Base-by-base conservation (phyloP, 2,113 vertebrate genomes). In the Hiodon alosoides region DNA sequence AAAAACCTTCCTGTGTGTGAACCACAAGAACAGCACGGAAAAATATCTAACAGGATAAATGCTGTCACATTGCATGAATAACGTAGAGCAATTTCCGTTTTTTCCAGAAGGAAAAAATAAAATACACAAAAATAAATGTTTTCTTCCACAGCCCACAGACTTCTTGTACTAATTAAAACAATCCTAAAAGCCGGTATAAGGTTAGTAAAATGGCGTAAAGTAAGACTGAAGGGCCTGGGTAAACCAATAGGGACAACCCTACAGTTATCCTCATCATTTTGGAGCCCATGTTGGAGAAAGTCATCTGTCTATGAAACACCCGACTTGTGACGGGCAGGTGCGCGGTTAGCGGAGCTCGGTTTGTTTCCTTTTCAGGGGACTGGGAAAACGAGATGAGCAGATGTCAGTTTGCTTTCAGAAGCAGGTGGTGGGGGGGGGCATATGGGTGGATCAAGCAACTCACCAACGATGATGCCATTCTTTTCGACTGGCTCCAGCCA, bases 401-500 rank as follows among this genome's bases (percentile, higher is more conserved):
- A 17, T 48, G 10, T 14, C 17, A 67, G 3, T 50, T n/a, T 54
- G 62, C 64, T n/a, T 58, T 31, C 55, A 16, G 11, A 6, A 55
- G 50, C 7, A 16, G 17, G 53, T 7, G 7, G 62, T 11, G 50
- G 16, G 9, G 31, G 31, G 31, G 31, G 31, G 31, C 31, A 31
- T 31, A 31, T 31, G 31, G 31, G 31, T 31, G 31, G 31, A 31
- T 31, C 13, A 6, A 31, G 52, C 3, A 5, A 13, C 67, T 80
- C 73, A 87, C 92, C 93, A 76, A 83, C 90, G 81, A 94, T 86
- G 72, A 93, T 76, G 79, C 93, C 93, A 0, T 94, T 94, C 82
- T 88, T 93, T 82, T 94, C 92, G 52, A 85, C 74, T 3, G 93
- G 93, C 72, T 93, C 93, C 83, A 93, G 91, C 93, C 93, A 94